These are phyloP conservation scores for human (Homo sapiens) DNA, from an alignment of 2,113 vertebrate species.

Conservation along the genomic window DNA sequence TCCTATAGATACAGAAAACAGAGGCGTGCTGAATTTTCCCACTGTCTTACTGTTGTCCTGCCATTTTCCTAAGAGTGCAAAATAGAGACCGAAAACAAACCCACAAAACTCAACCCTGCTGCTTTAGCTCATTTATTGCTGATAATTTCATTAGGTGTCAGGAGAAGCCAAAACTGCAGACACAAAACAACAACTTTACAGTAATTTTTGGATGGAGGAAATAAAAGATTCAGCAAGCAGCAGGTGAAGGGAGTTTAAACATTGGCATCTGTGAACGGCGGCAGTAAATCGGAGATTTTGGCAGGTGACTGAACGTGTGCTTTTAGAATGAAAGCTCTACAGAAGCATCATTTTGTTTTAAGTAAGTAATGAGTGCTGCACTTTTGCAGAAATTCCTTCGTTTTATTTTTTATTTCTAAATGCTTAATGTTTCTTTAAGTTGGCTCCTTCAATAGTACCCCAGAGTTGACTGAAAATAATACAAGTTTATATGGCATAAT, in stretches of 20 bases:
- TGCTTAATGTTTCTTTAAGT: not conserved
- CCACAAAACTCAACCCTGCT: conserved; percentile 34
- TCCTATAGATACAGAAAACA: conserved; percentile 39
- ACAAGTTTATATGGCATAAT: not conserved
- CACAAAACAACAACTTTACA: conserved; percentile 44
- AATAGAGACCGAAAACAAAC: not conserved
- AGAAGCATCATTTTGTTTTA: conserved; percentile 34
- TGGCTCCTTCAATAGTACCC: not conserved
- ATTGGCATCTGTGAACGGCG: conserved; percentile 68
- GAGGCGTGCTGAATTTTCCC: conserved; percentile 33
- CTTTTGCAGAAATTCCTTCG: not conserved
- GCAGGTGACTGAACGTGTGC: conserved; percentile 44
- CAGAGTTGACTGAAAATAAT: not conserved
- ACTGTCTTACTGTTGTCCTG: not conserved
- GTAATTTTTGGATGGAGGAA: conserved; percentile 37
- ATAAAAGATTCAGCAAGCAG: conserved; percentile 25
- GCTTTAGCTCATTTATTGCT: conserved; percentile 80
- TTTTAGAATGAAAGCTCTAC: conserved; percentile 43
- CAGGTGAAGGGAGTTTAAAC: conserved; percentile 68
- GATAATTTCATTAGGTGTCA: conserved; percentile 72
- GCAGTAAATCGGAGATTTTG: conserved; percentile 64
- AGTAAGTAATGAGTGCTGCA: conserved; percentile 42
- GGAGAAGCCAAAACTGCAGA: conserved; percentile 57
- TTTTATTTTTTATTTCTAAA: not conserved
- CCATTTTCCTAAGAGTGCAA: conserved; percentile 74